Evolutionary conservation across 2,888 invertebrate species (phyloP).

Genomic region (Epirrhoe tristata): DNA sequence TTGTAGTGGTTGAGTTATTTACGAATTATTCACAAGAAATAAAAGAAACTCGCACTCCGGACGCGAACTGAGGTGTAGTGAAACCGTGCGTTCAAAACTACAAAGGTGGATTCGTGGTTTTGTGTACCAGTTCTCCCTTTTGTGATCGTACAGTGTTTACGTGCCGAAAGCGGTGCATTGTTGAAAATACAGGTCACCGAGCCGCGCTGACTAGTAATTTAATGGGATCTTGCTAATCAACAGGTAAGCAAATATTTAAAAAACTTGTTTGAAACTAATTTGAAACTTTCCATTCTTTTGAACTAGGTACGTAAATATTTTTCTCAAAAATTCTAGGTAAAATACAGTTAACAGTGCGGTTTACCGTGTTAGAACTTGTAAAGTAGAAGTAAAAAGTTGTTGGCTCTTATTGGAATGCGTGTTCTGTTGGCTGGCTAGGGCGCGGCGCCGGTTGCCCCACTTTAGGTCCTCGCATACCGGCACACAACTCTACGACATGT

Average conservation of each 20-base stretch:
- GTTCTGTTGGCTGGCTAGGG: constrained; percentile 61
- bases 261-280: constrained; percentile 30
- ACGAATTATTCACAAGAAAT: constrained; percentile 61
- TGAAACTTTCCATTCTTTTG: constrained; percentile 35
- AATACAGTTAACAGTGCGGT: not conserved
- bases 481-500: constrained; percentile 38
- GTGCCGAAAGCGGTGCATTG: constrained; percentile 67
- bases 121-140: constrained; percentile 78
- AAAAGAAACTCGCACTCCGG: constrained; percentile 62
- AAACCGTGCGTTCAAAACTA: constrained; percentile 71
- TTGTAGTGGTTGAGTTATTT: constrained; percentile 66
- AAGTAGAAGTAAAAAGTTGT: constrained; percentile 34
- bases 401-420: constrained; percentile 60
- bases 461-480: constrained; percentile 50
- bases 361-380: constrained; percentile 1
- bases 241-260: constrained; percentile 63
- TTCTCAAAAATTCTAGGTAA: not conserved
- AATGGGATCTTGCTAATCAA: constrained; percentile 83
- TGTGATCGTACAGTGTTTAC: constrained; percentile 79
- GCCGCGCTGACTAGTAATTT: constrained; percentile 70
- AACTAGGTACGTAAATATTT: constrained; percentile 10
- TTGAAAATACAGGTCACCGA: constrained; percentile 65
- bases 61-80: constrained; percentile 66
- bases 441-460: constrained; percentile 79
- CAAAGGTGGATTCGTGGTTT: constrained; percentile 77